Conservation (phyloP, 2,888 invertebrate species). For the Mythimna albipuncta region DNA sequence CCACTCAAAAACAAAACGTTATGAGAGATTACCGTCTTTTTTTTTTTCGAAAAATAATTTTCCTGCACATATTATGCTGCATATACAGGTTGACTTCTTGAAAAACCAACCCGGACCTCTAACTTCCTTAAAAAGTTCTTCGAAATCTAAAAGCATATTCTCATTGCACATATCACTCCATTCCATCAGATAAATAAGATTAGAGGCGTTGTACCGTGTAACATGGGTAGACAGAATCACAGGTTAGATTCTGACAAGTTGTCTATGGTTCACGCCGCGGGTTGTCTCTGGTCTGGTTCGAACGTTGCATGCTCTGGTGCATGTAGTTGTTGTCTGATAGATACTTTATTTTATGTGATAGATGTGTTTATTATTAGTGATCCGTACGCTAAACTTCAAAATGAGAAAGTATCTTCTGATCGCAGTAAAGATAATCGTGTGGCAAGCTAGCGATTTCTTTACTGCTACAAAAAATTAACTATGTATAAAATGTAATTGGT, state of each 20-base stretch:
- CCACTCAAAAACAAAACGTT: too few relatives aligned
- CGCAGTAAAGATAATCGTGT: not conserved
- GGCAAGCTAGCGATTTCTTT: too few relatives aligned
- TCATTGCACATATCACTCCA: not conserved
- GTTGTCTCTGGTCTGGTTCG: conserved; percentile 31
- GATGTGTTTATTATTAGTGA: conserved; percentile 1
- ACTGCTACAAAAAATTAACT: too few relatives aligned
- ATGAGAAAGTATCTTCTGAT: not conserved
- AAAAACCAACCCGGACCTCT: conserved; percentile 3
- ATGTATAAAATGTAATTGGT: too few relatives aligned
- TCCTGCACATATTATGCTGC: too few relatives aligned
- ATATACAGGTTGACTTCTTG: too few relatives aligned
- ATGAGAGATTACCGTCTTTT: too few relatives aligned
- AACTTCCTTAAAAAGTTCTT: not conserved
- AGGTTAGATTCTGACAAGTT: conserved; percentile 19
- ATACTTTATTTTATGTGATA: conserved; percentile 20
- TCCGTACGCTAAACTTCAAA: not conserved
- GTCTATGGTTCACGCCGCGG: conserved; percentile 21
- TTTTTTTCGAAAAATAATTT: too few relatives aligned
- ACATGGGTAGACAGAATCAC: conserved; percentile 45
- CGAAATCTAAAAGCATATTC: conserved; percentile 7
- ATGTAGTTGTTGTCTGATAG: conserved; percentile 1
- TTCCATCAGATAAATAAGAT: conserved; percentile 16
- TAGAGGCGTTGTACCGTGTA: conserved; percentile 46
- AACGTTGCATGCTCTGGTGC: conserved; percentile 27